phyloP scores from a whole-genome alignment of 2,113 vertebrate species.

The Patagioenas fasciata region DNA sequence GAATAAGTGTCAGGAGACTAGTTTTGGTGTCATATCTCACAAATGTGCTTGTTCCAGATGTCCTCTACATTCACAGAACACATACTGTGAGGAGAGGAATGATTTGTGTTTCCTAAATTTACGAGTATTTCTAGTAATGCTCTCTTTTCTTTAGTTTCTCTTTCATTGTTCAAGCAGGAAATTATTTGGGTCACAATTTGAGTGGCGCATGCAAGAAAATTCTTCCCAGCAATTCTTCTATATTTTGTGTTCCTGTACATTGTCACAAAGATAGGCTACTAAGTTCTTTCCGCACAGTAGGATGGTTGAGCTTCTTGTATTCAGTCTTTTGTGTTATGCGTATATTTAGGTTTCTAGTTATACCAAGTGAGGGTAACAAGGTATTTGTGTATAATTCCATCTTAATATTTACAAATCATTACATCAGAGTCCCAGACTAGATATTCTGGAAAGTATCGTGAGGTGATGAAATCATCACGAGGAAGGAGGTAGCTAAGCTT shows the following conservation, averaged over 20 bases:
- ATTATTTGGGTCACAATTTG: neutral
- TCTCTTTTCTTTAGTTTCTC: neutral
- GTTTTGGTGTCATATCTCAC: neutral
- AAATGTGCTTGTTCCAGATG: neutral
- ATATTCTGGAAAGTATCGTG: neutral
- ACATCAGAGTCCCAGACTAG: neutral
- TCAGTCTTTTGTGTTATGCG: neutral
- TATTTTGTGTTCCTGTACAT: neutral
- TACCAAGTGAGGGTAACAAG: neutral
- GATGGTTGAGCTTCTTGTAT: neutral
- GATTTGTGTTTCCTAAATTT: neutral
- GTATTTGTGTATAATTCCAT: neutral
- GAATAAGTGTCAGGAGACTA: neutral
- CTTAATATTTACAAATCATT: neutral
- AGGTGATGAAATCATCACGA: neutral
- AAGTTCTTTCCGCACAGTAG: neutral
- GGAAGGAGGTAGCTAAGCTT: neutral
- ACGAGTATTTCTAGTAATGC: neutral
- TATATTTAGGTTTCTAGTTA: neutral
- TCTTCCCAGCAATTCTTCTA: neutral
- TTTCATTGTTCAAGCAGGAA: neutral
- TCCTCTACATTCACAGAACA: neutral
- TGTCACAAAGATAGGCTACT: neutral
- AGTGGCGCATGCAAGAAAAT: neutral
- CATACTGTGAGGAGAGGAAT: neutral